phyloP scores from a whole-genome alignment of 2,797 vertebrate species.

The Epinephelus malabaricus region DNA sequence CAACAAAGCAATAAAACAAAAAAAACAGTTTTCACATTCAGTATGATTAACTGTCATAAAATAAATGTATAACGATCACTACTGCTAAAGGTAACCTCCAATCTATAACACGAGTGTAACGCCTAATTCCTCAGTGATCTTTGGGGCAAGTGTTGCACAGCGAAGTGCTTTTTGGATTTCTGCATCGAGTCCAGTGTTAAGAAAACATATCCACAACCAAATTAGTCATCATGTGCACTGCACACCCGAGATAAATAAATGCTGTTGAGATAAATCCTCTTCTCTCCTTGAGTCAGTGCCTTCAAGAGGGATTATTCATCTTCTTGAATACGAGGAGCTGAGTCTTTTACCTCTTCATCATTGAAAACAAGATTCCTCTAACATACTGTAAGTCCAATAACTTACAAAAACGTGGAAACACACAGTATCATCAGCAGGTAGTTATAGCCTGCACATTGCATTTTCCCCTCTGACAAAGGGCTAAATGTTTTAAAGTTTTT shows the following conservation, averaged over 20 bases:
- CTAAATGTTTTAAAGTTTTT: constrained; percentile 33
- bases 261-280: constrained; percentile 53
- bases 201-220: constrained; percentile 65
- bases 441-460: constrained; percentile 70
- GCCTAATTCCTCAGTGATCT: constrained; percentile 65
- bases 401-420: constrained; percentile 59
- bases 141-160: constrained; percentile 76
- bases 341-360: constrained; percentile 52
- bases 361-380: constrained; percentile 46
- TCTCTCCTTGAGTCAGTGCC: constrained; percentile 64
- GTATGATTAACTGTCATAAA: constrained; percentile 47
- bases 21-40: constrained; percentile 38
- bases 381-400: constrained; percentile 47
- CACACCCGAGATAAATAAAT: constrained; percentile 70
- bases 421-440: constrained; percentile 68
- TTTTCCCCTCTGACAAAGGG: constrained; percentile 54
- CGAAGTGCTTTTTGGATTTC: constrained; percentile 77
- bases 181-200: constrained; percentile 75
- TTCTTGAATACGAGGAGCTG: constrained; percentile 54
- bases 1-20: constrained; percentile 50
- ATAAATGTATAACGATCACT: constrained; percentile 37
- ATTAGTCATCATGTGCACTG: constrained; percentile 53
- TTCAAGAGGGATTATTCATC: constrained; percentile 61
- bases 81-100: constrained; percentile 42
- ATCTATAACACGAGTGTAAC: constrained; percentile 46